Evolutionary conservation across 1,140 invertebrate species (phyloP).

Genomic region (Drosophila paulistorum): DNA sequence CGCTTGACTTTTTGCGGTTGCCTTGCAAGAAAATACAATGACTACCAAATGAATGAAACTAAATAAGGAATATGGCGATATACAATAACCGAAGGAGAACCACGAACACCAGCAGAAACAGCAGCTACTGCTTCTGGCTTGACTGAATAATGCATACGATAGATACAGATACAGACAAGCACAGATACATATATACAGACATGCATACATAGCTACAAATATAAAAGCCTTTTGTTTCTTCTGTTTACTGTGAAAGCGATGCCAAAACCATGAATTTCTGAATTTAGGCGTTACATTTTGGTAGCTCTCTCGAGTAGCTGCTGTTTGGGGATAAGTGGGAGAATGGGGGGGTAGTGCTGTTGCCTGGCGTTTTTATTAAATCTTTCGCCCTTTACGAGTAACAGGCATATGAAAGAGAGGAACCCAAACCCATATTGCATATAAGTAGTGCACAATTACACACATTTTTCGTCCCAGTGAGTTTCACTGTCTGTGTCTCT

Average conservation of each 20-base stretch:
- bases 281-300: constrained; percentile 42
- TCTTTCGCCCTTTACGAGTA: constrained; percentile 4
- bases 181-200: constrained; percentile 5
- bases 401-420: neutral
- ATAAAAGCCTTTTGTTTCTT: constrained; percentile 1
- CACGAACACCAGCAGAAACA: neutral
- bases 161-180: constrained; percentile 19
- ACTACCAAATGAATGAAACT: constrained; percentile 49
- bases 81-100: constrained; percentile 43
- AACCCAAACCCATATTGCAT: constrained; percentile 19
- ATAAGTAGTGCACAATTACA: constrained; percentile 61
- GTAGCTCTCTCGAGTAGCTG: neutral
- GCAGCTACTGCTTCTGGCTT: constrained; percentile 23
- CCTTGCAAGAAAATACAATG: constrained; percentile 50
- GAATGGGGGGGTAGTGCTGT: neutral
- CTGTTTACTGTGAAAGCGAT: neutral
- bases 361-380: constrained; percentile 24
- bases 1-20: constrained; percentile 39
- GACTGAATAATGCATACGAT: constrained; percentile 52
- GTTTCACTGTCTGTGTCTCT: constrained; percentile 11
- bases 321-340: neutral
- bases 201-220: constrained; percentile 11
- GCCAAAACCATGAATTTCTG: constrained; percentile 49
- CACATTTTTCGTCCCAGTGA: constrained; percentile 45
- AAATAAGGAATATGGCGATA: constrained; percentile 60